These are phyloP conservation scores for Portevinia maculata DNA, from an alignment of 2,888 invertebrate genomes.

Conservation along the genomic window DNA sequence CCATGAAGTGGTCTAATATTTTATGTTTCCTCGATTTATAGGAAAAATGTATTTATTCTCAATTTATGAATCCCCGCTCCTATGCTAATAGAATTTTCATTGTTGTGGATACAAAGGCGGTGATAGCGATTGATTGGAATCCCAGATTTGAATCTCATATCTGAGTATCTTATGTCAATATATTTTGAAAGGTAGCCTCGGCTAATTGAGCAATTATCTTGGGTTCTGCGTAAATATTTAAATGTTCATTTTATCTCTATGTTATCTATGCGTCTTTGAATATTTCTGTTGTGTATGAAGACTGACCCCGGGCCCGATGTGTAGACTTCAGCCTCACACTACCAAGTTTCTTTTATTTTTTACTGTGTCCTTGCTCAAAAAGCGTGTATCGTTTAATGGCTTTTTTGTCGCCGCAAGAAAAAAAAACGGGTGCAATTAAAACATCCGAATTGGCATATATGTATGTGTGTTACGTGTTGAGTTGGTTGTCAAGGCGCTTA, in stretches of 20 bases:
- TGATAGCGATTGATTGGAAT: constrained; percentile 25
- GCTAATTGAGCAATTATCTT: constrained; percentile 53
- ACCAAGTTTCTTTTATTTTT: background rate
- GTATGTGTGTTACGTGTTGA: constrained; percentile 43
- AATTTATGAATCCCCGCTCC: background rate
- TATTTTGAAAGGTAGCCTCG: constrained; percentile 12
- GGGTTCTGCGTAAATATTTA: constrained; percentile 37
- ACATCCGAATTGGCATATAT: constrained; percentile 20
- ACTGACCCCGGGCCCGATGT: background rate
- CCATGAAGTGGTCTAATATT: constrained; percentile 60
- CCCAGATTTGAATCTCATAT: constrained; percentile 6
- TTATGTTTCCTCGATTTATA: constrained; percentile 21
- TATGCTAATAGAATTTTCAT: constrained; percentile 20
- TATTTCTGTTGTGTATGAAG: background rate
- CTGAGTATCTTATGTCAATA: constrained; percentile 28
- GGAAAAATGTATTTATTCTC: constrained; percentile 22
- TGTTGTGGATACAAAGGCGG: constrained; percentile 26
- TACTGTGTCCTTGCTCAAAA: background rate
- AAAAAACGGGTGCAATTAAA: constrained; percentile 16
- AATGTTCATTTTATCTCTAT: constrained; percentile 18
- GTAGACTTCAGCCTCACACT: background rate
- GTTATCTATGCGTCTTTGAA: background rate
- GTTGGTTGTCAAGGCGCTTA: constrained; percentile 14
- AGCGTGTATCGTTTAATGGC: constrained; percentile 2
- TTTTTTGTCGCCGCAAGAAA: background rate